Percentiles rank a stretch among this genome's conserved stretches.
phyloP scores from a whole-genome alignment of 1,140 invertebrate genomes.

The Aricia agestis region DNA sequence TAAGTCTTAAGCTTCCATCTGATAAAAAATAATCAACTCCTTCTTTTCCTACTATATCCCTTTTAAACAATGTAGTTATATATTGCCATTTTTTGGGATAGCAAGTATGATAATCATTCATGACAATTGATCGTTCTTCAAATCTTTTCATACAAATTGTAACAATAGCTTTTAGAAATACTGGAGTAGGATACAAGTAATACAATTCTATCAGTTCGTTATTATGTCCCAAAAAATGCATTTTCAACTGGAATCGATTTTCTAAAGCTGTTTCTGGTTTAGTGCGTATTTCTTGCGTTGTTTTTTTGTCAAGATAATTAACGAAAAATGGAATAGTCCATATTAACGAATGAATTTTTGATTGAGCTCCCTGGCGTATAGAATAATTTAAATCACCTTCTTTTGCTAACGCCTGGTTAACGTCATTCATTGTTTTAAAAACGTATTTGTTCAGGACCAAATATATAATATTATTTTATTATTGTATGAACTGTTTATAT shows the following conservation, averaged over 20 bases:
- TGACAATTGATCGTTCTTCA: slow-evolving; percentile 60
- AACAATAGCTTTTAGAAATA: slow-evolving; percentile 63
- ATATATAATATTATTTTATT: too few relatives aligned
- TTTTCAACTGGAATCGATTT: slow-evolving; percentile 58
- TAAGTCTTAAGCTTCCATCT: slow-evolving; percentile 59
- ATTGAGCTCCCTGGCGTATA: slow-evolving; percentile 58
- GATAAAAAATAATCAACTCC: slow-evolving; percentile 46
- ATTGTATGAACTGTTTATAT: too few relatives aligned
- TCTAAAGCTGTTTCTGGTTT: slow-evolving; percentile 42
- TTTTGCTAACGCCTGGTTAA: neutral
- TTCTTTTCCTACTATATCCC: slow-evolving; percentile 52
- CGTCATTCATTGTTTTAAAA: neutral
- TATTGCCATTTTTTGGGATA: slow-evolving; percentile 67
- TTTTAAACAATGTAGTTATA: slow-evolving; percentile 56
- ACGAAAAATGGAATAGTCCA: slow-evolving; percentile 60
- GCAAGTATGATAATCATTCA: slow-evolving; percentile 60
- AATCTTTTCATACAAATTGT: slow-evolving; percentile 61
- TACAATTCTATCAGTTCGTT: slow-evolving; percentile 67
- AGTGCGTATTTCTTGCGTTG: slow-evolving; percentile 55
- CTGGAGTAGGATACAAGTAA: slow-evolving; percentile 53
- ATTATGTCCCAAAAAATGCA: slow-evolving; percentile 59
- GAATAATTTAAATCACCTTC: slow-evolving; percentile 16
- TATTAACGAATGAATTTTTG: slow-evolving; percentile 61
- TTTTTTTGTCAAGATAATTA: slow-evolving; percentile 52
- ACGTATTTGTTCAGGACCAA: too few relatives aligned